These are phyloP conservation scores for Mixornis gularis DNA, from an alignment of 2,113 vertebrate genomes.

Conservation along the genomic window DNA sequence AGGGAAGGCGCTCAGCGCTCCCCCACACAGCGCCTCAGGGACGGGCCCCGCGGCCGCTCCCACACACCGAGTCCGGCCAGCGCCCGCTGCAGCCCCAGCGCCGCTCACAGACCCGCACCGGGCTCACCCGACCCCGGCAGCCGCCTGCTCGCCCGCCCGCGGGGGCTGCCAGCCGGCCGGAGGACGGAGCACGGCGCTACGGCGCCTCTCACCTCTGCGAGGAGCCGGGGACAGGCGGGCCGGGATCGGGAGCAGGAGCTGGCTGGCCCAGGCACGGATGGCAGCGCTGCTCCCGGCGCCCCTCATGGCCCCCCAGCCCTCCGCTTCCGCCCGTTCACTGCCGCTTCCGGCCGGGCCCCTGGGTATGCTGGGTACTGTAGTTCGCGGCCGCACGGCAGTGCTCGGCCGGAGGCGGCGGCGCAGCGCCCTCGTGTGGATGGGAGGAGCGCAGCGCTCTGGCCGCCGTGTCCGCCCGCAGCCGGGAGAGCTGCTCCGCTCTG, in stretches of 20 bases:
- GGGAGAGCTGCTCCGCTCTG: background rate
- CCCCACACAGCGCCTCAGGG: background rate
- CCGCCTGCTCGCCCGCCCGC: background rate
- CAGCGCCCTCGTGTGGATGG: background rate
- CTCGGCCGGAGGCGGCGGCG: background rate
- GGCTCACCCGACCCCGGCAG: background rate
- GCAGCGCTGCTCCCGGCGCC: background rate
- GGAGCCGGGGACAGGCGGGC: background rate
- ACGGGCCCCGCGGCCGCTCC: background rate
- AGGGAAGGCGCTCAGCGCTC: background rate
- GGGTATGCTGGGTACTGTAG: background rate
- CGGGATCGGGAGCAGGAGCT: background rate
- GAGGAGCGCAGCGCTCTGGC: background rate
- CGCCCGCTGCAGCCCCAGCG: background rate
- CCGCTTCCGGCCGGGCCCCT: background rate
- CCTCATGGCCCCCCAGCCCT: background rate
- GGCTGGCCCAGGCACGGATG: background rate
- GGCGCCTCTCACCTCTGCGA: background rate
- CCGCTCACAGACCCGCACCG: background rate
- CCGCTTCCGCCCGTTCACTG: background rate
- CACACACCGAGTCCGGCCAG: background rate
- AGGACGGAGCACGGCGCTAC: background rate
- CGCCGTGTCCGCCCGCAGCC: accelerated
- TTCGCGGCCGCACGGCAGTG: accelerated
- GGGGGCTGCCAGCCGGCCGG: background rate